These are phyloP conservation scores for Babyrousa celebensis DNA, from an alignment of 2,797 vertebrate genomes.

Conservation along the genomic window DNA sequence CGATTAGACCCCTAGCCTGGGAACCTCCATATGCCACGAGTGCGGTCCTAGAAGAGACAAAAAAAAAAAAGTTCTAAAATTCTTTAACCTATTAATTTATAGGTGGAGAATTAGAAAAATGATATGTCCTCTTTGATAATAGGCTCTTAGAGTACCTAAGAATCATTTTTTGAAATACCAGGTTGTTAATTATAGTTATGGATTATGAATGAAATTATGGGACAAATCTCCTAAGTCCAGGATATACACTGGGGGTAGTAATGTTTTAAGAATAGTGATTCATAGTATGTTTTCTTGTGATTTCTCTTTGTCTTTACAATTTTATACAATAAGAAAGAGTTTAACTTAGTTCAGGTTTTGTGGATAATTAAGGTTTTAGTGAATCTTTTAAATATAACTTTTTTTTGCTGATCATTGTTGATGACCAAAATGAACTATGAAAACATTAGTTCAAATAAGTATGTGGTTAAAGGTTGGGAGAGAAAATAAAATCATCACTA, in stretches of 20 bases:
- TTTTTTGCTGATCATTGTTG: background rate
- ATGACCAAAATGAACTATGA: constrained; percentile 44
- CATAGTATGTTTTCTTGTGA: background rate
- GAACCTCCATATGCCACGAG: no score
- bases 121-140: background rate
- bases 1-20: no score
- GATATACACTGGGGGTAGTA: background rate
- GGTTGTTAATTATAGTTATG: constrained; percentile 34
- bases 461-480: background rate
- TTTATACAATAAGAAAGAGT: background rate
- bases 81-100: constrained; percentile 29
- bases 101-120: constrained; percentile 2
- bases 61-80: constrained; percentile 47
- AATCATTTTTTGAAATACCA: constrained; percentile 45
- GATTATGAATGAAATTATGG: constrained; percentile 15
- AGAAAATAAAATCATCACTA: constrained; percentile 6
- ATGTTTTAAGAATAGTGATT: constrained; percentile 37
- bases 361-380: constrained; percentile 67
- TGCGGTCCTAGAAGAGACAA: no score
- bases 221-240: background rate
- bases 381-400: background rate
- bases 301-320: constrained; percentile 32
- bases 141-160: background rate
- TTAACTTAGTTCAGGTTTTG: background rate
- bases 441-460: constrained; percentile 34